A percentile compares a stretch with the other conserved stretches of the same genome.
phyloP scores from a whole-genome alignment of 2,113 vertebrate genomes.

The Butorides virescens region DNA sequence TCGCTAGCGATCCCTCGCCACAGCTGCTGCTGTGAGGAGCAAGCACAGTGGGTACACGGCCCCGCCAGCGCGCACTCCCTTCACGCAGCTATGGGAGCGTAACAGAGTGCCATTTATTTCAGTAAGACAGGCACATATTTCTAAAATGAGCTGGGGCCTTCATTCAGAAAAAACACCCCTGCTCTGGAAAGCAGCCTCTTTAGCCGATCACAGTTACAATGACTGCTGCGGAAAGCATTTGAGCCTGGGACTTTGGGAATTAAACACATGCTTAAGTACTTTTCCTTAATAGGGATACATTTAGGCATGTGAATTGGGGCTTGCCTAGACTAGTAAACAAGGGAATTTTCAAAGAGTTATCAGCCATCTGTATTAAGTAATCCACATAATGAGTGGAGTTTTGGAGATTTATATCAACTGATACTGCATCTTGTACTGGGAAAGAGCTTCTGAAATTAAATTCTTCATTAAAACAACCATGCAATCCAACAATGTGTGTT shows the following conservation, averaged over 20 bases:
- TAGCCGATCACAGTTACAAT: not conserved
- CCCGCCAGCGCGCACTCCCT: not conserved
- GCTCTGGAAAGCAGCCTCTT: conserved; percentile 39
- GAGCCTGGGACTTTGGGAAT: conserved; percentile 37
- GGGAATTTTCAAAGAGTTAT: conserved; percentile 22
- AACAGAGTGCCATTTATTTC: not conserved
- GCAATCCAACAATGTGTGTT: not conserved
- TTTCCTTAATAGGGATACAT: conserved; percentile 11
- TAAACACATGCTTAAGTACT: conserved; percentile 47
- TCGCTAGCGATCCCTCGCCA: not conserved
- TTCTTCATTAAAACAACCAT: not conserved
- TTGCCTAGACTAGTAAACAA: conserved; percentile 7
- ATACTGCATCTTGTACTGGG: not conserved
- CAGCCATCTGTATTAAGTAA: not conserved
- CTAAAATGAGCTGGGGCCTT: conserved; percentile 21
- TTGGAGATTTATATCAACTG: not conserved
- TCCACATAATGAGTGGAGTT: not conserved
- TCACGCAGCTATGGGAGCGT: not conserved
- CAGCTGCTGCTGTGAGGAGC: not conserved
- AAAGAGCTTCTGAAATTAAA: not conserved
- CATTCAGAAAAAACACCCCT: conserved; percentile 11
- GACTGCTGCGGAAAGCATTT: not conserved
- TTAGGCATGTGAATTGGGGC: not conserved
- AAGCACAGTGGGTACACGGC: not conserved
- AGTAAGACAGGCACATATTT: conserved; percentile 6